Percentiles rank a stretch among this genome's conserved stretches.
Evolutionary conservation across 1,140 invertebrate genomes (phyloP).

Genomic region (Panonychus citri): DNA sequence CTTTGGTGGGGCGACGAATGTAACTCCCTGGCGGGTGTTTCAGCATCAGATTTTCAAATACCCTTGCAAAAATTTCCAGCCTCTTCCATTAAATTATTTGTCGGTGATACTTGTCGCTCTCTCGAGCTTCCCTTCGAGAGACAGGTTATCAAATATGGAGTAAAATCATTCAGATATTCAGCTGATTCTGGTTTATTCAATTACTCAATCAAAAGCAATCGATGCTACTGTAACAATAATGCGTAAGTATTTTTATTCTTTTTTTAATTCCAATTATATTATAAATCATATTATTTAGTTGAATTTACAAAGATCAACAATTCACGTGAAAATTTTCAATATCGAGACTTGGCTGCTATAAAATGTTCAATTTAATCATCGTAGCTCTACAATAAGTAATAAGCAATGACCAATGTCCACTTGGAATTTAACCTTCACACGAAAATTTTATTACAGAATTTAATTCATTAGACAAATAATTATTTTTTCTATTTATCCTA

Average conservation of each 20-base stretch:
- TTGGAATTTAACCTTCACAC: no score
- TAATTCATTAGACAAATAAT: no score
- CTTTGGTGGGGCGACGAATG: constrained; percentile 4
- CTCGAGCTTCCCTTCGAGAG: not conserved
- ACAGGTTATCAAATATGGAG: not conserved
- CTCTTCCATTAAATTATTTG: constrained; percentile 2
- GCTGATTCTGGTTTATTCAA: not conserved
- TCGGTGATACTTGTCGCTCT: constrained; percentile 10
- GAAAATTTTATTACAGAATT: no score
- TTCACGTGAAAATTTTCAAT: constrained; percentile 41
- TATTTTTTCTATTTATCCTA: no score
- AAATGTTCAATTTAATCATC: no score
- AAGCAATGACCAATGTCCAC: no score
- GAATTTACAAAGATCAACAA: constrained; percentile 21
- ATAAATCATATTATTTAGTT: no score
- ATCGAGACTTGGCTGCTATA: no score
- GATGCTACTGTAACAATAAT: constrained; percentile 6
- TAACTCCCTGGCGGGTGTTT: not conserved
- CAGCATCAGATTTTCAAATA: constrained; percentile 7
- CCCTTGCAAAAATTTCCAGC: not conserved
- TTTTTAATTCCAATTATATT: constrained; percentile 53
- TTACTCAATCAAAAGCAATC: constrained; percentile 6
- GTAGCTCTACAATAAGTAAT: no score
- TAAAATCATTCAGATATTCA: constrained; percentile 4
- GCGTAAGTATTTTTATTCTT: constrained; percentile 45